A percentile compares a stretch with the other conserved stretches of the same genome.
Evolutionary conservation across 2,888 invertebrate genomes (phyloP).

Genomic region (Falcaria lacertinaria): DNA sequence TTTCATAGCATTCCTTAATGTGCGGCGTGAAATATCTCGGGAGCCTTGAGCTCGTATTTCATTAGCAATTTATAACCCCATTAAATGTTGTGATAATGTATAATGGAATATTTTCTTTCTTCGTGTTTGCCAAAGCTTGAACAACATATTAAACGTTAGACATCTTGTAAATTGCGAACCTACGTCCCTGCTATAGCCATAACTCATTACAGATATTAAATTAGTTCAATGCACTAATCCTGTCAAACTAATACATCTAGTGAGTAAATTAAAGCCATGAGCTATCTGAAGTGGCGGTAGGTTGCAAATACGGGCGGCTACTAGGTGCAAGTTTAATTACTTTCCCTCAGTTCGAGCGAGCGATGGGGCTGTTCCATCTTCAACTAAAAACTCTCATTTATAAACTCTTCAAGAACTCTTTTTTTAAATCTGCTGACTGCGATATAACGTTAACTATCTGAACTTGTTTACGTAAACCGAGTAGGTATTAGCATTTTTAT

Average conservation of each 20-base stretch:
- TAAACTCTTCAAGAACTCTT: conserved; percentile 47
- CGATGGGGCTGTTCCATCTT: conserved; percentile 57
- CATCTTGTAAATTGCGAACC: too few relatives aligned
- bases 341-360: conserved; percentile 58
- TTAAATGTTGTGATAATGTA: not conserved
- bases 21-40: conserved; percentile 49
- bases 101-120: not conserved
- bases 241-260: not conserved
- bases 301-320: conserved; percentile 22
- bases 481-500: too few relatives aligned
- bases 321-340: conserved; percentile 66
- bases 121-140: too few relatives aligned
- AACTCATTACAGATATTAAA: too few relatives aligned
- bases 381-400: conserved; percentile 66
- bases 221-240: not conserved
- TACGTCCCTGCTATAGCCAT: too few relatives aligned
- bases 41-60: conserved; percentile 21
- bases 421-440: conserved; percentile 32
- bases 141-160: too few relatives aligned
- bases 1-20: conserved; percentile 51
- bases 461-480: too few relatives aligned
- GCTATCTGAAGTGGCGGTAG: conserved; percentile 6
- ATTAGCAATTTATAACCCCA: not conserved
- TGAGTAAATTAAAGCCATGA: not conserved
- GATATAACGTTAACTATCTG: too few relatives aligned